Percentiles rank a stretch among this genome's conserved stretches.
Evolutionary conservation across 2,113 vertebrate species (phyloP).

Genomic region (Ophiodon elongatus): DNA sequence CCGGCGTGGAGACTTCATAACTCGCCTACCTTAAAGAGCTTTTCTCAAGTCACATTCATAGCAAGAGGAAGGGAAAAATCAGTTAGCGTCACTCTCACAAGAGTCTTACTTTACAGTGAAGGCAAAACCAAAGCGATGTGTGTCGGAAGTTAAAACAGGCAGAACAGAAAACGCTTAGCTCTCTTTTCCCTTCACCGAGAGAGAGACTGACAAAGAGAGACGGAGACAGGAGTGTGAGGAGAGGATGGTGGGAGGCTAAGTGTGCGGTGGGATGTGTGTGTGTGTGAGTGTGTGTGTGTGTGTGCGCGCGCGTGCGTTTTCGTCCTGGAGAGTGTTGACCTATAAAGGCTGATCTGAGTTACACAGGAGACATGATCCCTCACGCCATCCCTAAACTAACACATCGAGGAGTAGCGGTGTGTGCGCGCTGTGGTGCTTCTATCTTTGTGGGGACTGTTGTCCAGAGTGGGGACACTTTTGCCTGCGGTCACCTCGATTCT

Average conservation of each 20-base stretch:
- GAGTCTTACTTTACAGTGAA: slow-evolving; percentile 14
- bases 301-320: slow-evolving; percentile 16
- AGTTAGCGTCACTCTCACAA: neutral
- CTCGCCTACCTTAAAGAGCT: neutral
- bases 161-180: slow-evolving; percentile 4
- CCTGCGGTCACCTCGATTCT: accelerated
- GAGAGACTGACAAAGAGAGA: neutral
- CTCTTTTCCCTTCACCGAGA: neutral
- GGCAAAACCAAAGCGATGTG: neutral
- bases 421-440: too few species aligned
- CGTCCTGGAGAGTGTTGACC: slow-evolving; percentile 57
- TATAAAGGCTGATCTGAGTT: slow-evolving; percentile 62
- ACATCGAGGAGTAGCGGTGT: neutral
- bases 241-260: slow-evolving; percentile 14
- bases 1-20: neutral
- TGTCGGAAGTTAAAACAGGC: slow-evolving; percentile 26
- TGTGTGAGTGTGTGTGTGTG: slow-evolving; percentile 38
- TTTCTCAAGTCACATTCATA: neutral
- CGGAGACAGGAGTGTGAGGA: slow-evolving; percentile 14
- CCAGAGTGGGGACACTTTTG: neutral
- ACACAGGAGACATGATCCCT: slow-evolving; percentile 48
- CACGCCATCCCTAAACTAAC: slow-evolving; percentile 43
- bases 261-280: neutral
- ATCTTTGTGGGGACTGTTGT: neutral
- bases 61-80: slow-evolving; percentile 4